Evolutionary conservation across 2,797 vertebrate genomes (phyloP), one percentile per base, ranked within the genome.

Genomic region (Lepilemur ruficaudatus): DNA sequence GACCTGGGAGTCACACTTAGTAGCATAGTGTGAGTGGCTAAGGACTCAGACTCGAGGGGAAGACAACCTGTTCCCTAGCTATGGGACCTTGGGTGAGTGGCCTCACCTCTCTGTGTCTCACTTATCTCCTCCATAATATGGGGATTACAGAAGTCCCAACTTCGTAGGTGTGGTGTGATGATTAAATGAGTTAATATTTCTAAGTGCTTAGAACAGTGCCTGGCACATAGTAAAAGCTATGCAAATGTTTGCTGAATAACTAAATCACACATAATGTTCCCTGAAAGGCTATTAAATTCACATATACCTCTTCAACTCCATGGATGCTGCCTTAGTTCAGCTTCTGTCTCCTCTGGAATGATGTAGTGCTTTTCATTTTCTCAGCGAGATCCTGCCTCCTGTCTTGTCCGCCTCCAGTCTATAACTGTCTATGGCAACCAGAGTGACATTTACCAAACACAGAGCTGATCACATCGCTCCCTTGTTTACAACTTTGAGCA

Each of bases 121-220:
- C 50, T 83, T 48, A 14, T 48, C 38, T 50, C n/a, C 23, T 50
- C 28, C 46, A 15, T 43, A 46, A 79, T 23, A n/a, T 35, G 18
- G 32, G 6, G 59, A 65, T 83, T 28, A 50, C 65, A 61, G 15
- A 75, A 55, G 32, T 78, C 28, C 17, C 28, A 55, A 41, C 6
- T 67, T 88, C 41, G 25, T 23, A 63, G n/a, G 7, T 70, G 73
- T 85, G 23, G 52, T 79, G 8, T 75, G 30, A 83, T 92, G 46
- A 84, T 90, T 87, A 89, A 84, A 59, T 70, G 52, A 86, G 32
- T 85, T 95, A 80, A 61, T 93, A 88, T 85, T 92, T 94, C 13
- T 63, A 81, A 94, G 67, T 87, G 17, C 35, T 93, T 93, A 76
- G 63, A 86, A 75, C 18, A 50, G 75, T 55, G 41, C 59, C 91